A percentile compares a stretch with the other conserved stretches of the same genome.
phyloP scores from a whole-genome alignment of 2,888 invertebrate species.

The Lypha dubia region DNA sequence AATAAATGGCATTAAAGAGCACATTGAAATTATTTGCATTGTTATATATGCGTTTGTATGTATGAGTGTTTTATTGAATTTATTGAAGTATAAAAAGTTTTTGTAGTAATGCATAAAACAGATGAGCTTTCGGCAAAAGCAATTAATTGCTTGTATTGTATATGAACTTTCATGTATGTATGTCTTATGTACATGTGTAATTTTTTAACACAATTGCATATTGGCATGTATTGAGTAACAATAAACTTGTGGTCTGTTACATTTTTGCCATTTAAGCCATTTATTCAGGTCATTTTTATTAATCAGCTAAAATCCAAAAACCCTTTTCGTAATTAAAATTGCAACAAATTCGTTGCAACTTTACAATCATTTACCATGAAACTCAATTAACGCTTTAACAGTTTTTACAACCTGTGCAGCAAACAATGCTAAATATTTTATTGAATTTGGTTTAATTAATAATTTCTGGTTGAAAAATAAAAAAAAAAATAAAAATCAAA shows the following conservation, averaged over 20 bases:
- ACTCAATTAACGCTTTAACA: constrained; percentile 23
- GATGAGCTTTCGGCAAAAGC: constrained; percentile 19
- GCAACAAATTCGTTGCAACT: not conserved
- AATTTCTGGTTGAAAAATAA: not conserved
- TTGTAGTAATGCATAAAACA: not conserved
- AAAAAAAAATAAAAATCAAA: constrained; percentile 3
- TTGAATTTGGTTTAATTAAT: not conserved
- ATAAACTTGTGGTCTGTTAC: not conserved
- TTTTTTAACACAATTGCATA: not conserved
- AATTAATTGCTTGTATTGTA: constrained; percentile 41
- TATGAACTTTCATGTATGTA: not conserved
- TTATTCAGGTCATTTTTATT: constrained; percentile 10
- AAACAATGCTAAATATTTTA: not conserved
- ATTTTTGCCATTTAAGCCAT: constrained; percentile 1
- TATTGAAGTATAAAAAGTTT: constrained; percentile 40
- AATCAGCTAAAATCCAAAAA: constrained; percentile 22
- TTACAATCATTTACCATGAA: constrained; percentile 8
- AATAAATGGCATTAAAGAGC: not conserved
- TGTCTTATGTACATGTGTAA: not conserved
- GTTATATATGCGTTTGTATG: not conserved
- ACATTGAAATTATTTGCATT: no score
- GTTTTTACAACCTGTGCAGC: constrained; percentile 5
- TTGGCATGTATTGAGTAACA: not conserved
- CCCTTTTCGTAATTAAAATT: constrained; percentile 37
- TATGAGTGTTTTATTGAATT: constrained; percentile 35